These are phyloP conservation scores for Schizaphis graminum DNA, from an alignment of 2,888 invertebrate genomes.

Conservation along the genomic window DNA sequence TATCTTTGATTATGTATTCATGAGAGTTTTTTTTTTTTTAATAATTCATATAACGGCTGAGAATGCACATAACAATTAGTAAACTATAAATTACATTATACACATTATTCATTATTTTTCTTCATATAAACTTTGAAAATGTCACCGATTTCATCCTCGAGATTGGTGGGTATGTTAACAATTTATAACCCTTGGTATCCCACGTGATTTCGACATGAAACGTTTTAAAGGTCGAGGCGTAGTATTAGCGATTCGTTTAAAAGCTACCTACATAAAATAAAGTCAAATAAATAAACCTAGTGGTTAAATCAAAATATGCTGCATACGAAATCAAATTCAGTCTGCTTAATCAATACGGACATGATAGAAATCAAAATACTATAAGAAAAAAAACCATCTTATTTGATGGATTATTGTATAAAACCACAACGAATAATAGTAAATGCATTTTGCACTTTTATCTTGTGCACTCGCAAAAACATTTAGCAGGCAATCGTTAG, in stretches of 20 bases:
- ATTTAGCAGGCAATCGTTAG: background rate
- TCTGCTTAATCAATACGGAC: background rate
- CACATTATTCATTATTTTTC: background rate
- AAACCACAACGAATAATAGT: background rate
- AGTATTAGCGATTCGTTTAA: background rate
- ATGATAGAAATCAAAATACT: background rate
- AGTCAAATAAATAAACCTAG: background rate
- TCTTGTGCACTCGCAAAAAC: background rate
- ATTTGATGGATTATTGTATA: background rate
- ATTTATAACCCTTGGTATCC: background rate
- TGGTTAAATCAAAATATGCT: background rate
- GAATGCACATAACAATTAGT: background rate
- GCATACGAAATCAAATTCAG: background rate
- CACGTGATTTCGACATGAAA: background rate
- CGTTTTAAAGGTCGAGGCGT: background rate
- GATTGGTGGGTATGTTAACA: background rate
- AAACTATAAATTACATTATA: background rate
- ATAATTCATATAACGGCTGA: too few species aligned
- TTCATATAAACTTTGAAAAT: background rate
- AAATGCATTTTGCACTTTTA: background rate
- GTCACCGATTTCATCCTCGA: background rate
- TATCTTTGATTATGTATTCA: background rate
- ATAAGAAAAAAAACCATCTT: background rate
- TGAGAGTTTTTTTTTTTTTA: background rate
- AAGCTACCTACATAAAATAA: background rate